Percentiles rank a stretch among this genome's conserved stretches.
Conservation (phyloP, 2,797 vertebrate species). For the Triplophysa bombifrons region DNA sequence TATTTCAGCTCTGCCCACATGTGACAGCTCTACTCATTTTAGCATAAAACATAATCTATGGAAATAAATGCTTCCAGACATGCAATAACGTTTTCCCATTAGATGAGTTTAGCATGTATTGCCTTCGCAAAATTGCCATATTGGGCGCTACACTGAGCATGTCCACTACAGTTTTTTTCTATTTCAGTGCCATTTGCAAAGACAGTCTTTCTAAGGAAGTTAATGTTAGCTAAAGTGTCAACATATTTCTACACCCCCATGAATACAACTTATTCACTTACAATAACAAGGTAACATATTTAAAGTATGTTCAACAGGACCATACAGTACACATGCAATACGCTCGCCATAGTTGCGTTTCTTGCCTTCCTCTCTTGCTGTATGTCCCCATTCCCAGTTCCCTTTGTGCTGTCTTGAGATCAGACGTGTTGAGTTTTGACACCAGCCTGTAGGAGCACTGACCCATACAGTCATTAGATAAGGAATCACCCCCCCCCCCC, state of each 20-base stretch:
- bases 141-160: neutral
- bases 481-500: constrained; percentile 62
- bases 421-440: constrained; percentile 87
- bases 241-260: neutral
- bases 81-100: neutral
- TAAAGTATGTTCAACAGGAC: constrained; percentile 54
- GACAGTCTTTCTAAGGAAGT: too few species aligned
- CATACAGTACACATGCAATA: neutral
- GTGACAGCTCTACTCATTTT: too few species aligned
- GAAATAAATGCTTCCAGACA: neutral
- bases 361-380: constrained; percentile 38
- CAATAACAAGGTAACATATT: neutral
- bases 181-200: constrained; percentile 23
- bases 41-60: neutral
- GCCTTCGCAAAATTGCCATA: neutral
- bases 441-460: constrained; percentile 84
- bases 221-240: neutral
- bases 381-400: constrained; percentile 18
- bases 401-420: constrained; percentile 69
- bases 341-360: neutral
- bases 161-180: constrained; percentile 51
- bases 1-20: too few species aligned
- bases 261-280: neutral
- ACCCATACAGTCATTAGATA: constrained; percentile 94
- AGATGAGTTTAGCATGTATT: neutral